These are phyloP conservation scores for Cheilosia variabilis DNA, from an alignment of 2,888 invertebrate genomes.

Conservation along the genomic window DNA sequence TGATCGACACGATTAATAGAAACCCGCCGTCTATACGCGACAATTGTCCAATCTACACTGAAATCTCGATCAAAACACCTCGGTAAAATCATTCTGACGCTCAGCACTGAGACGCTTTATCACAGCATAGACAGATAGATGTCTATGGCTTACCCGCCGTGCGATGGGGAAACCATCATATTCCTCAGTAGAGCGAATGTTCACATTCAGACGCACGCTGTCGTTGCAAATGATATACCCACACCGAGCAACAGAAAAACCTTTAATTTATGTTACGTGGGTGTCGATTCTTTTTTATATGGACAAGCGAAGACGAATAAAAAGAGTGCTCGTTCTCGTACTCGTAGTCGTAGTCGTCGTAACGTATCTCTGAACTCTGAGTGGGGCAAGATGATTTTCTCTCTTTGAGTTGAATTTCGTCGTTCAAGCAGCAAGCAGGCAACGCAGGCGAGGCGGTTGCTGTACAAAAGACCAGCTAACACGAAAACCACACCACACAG, in stretches of 20 bases:
- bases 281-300: slow-evolving; percentile 70
- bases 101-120: slow-evolving; percentile 53
- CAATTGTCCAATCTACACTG: slow-evolving; percentile 72
- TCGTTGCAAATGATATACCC: slow-evolving; percentile 72
- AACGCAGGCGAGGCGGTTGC: background rate
- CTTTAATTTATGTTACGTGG: slow-evolving; percentile 73
- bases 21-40: slow-evolving; percentile 59
- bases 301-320: slow-evolving; percentile 27
- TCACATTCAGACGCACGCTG: slow-evolving; percentile 55
- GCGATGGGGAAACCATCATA: slow-evolving; percentile 55
- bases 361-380: slow-evolving; percentile 14
- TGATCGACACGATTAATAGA: slow-evolving; percentile 33
- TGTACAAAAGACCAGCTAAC: background rate
- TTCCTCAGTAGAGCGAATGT: slow-evolving; percentile 29
- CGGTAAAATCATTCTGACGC: slow-evolving; percentile 65
- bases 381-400: slow-evolving; percentile 47
- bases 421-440: background rate
- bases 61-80: slow-evolving; percentile 73
- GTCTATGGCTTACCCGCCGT: slow-evolving; percentile 47
- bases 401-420: slow-evolving; percentile 62
- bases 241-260: slow-evolving; percentile 66
- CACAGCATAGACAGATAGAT: slow-evolving; percentile 64
- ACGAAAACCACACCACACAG: background rate
- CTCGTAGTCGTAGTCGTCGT: background rate
- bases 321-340: slow-evolving; percentile 2